Evolutionary conservation across 2,113 vertebrate genomes (phyloP), one percentile per base, ranked within the genome.

Genomic region (Anoplopoma fimbria): DNA sequence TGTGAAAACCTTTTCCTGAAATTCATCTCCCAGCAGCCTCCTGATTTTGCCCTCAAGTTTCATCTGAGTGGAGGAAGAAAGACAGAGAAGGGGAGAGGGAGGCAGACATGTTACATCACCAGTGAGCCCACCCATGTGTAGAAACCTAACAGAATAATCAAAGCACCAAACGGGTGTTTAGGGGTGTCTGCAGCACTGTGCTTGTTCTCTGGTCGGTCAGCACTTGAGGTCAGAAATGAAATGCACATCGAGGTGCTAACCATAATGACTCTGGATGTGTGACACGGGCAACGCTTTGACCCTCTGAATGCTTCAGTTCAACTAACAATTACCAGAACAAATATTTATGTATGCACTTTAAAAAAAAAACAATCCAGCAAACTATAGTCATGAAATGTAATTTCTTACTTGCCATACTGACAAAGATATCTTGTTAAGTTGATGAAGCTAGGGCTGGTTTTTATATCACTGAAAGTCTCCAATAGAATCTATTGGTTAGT

Each of bases 21-120:
- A 96, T 74, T 96, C 95, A 95, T 96, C 94, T 91, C 96, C 95
- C 81, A 96, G 94, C 72, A 96, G 94, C 76, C 85, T 94, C 91
- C 92, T 94, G 95, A 96, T 93, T 95, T 96, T 96, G 81, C 95
- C 95, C 84, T 96, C 95, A 94, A 96, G 94, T 90, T 96, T 95
- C 92, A 96, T 96, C 95, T 96, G 81, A 94, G 90, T 77, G 85
- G 13, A 90, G 38, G 90, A 84, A 93, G 86, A 76, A 27, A 77
- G 74, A 84, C 14, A 87, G 64, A 75, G 55, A 31, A 27, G 27
- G 80, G n/a, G 70, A 23, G 74, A 9, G 74, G 84, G 62, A 49
- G 75, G 86, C 14, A 93, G 79, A 85, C 57, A 17, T 0, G 53
- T 93, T 92, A 93, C 70, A 70, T 86, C 81, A 92, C 84, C 89